phyloP scores from a whole-genome alignment of 2,888 invertebrate species.

The Leucania comma region DNA sequence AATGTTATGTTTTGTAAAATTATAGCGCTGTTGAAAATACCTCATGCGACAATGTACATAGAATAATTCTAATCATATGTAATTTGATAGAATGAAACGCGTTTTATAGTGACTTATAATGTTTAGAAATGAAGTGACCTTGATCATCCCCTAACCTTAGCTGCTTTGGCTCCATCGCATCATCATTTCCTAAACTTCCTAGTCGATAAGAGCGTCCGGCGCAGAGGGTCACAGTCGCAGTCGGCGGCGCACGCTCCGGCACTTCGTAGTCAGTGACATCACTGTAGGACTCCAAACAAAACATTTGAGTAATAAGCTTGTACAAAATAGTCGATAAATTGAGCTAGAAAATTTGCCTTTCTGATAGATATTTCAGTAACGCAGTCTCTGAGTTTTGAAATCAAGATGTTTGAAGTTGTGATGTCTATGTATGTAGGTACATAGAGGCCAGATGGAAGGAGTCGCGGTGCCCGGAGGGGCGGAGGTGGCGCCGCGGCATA shows the following conservation, averaged over 20 bases:
- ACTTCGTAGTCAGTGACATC: constrained; percentile 63
- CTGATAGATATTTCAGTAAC: constrained; percentile 75
- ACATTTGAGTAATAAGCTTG: constrained; percentile 77
- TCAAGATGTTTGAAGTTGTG: constrained; percentile 64
- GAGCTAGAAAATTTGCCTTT: constrained; percentile 83
- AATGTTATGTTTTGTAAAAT: constrained; percentile 77
- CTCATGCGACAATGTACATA: constrained; percentile 82
- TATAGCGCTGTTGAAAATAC: constrained; percentile 84
- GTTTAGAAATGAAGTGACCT: constrained; percentile 89
- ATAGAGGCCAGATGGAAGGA: constrained; percentile 59
- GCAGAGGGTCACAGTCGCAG: constrained; percentile 33
- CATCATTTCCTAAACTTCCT: constrained; percentile 75
- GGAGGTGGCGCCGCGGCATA: constrained; percentile 57
- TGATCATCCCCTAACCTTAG: constrained; percentile 87
- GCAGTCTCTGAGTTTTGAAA: constrained; percentile 72
- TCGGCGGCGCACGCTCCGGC: constrained; percentile 27
- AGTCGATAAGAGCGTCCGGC: constrained; percentile 62
- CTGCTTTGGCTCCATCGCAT: constrained; percentile 85
- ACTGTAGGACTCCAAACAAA: constrained; percentile 70
- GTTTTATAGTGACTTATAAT: constrained; percentile 85
- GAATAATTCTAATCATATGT: constrained; percentile 75
- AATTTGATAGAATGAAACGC: constrained; percentile 77
- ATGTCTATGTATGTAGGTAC: constrained; percentile 64
- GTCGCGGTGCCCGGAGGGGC: constrained; percentile 39
- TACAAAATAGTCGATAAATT: constrained; percentile 82